phyloP scores from a whole-genome alignment of 2,888 invertebrate genomes.

The Polymixis flavicincta region DNA sequence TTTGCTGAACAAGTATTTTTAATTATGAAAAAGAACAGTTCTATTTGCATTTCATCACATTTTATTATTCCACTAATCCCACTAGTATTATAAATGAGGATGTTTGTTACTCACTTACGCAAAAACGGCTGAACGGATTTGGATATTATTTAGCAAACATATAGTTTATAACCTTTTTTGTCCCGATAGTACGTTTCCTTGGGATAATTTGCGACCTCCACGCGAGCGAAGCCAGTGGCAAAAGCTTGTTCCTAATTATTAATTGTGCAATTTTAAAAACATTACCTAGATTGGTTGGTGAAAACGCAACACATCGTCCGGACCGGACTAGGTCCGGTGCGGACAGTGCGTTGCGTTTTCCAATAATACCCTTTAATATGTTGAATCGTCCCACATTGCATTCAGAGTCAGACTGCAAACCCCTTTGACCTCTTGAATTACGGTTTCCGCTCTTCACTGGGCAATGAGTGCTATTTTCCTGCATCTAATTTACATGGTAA shows the following conservation, averaged over 20 bases:
- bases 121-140: too few relatives aligned
- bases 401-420: conserved; percentile 46
- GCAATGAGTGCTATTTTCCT: conserved; percentile 38
- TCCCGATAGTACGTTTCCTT: too few relatives aligned
- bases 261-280: conserved; percentile 1
- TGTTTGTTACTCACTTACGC: too few relatives aligned
- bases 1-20: not conserved
- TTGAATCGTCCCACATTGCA: conserved; percentile 43
- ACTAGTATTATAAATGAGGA: too few relatives aligned
- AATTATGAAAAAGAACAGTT: conserved; percentile 4
- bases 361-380: conserved; percentile 34
- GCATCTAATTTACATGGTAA: conserved; percentile 34
- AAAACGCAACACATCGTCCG: too few relatives aligned
- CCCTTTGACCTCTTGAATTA: conserved; percentile 53
- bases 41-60: not conserved
- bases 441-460: conserved; percentile 33
- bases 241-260: not conserved
- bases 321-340: not conserved
- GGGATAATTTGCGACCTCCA: too few relatives aligned
- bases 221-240: too few relatives aligned
- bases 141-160: too few relatives aligned
- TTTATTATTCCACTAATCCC: not conserved
- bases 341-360: conserved; percentile 24
- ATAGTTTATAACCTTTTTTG: too few relatives aligned
- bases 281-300: not conserved